Evolutionary conservation across 2,888 invertebrate genomes (phyloP), one percentile per base, ranked within the genome.

Genomic region (Melangyna quadrimaculata): DNA sequence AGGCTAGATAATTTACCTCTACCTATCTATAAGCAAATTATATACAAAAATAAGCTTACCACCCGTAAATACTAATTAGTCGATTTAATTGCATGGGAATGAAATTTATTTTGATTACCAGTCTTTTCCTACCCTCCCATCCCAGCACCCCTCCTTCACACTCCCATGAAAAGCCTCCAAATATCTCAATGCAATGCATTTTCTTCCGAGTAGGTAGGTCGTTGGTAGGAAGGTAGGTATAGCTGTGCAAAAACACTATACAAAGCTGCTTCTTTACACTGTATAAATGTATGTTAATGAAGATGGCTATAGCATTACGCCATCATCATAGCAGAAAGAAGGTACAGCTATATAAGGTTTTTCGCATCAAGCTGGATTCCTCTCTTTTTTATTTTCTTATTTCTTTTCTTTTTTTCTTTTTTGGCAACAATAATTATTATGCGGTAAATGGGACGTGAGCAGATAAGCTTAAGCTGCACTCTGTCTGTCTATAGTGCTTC

Each of bases 401-500:
- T 59, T n/a, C n/a, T 17, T 37, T n/a, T 61, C n/a, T 40, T 40
- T 12, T 14, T 45, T 59, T n/a, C n/a, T 17, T 32, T 71, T 83
- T 70, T 78, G 70, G 73, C 79, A 79, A 79, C 70, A 70, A 73
- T 83, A n/a, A 65, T 79, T 14, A 55, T 55, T 63, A 57, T 74
- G 79, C 74, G 65, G 65, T 65, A 71, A 83, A 83, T 83, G 83
- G 65, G 59, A 79, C 79, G 79, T 84, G 75, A 84, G 59, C 14
- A 75, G 83, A 84, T 84, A 84, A 84, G 79, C 70, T 51, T 67
- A 35, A 67, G 22, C n/a, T n/a, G n/a, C 22, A 53, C 32, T 67
- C 37, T 74, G 53, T 59, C 77, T 79, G 65, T n/a, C n/a, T n/a
- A n/a, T n/a, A n/a, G n/a, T n/a, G 19, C 2, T n/a, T 24, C 53